Conservation (phyloP, 2,113 vertebrate genomes). For the Seriola quinqueradiata region DNA sequence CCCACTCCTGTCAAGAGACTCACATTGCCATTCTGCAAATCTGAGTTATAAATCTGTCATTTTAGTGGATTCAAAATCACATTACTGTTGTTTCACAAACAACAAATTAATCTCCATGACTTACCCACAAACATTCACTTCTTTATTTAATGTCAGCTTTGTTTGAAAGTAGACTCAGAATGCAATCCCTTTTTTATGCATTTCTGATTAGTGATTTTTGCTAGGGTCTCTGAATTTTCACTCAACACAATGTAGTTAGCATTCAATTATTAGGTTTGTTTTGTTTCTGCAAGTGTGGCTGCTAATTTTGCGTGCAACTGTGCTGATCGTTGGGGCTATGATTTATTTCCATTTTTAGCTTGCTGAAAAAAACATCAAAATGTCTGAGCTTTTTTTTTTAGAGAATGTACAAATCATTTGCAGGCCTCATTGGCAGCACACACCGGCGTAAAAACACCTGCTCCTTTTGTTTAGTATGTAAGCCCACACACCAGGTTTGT, state of each 20-base stretch:
- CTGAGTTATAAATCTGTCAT: not conserved
- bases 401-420: not conserved
- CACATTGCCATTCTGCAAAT: not conserved
- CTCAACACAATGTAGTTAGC: not conserved
- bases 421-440: not conserved
- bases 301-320: not conserved
- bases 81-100: not conserved
- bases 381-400: not conserved
- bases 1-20: constrained; percentile 10
- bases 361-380: not conserved
- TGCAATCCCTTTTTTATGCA: not conserved
- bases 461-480: not conserved
- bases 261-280: constrained; percentile 19
- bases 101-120: not conserved
- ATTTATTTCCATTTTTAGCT: constrained; percentile 4
- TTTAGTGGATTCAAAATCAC: not conserved
- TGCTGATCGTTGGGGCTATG: not conserved
- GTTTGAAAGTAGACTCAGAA: not conserved
- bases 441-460: not conserved
- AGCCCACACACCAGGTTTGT: not conserved
- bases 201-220: not conserved
- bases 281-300: not conserved
- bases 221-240: too few species aligned
- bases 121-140: not conserved
- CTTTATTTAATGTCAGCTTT: not conserved